Evolutionary conservation across 1,140 invertebrate species (phyloP), one percentile per base, ranked within the genome.

Genomic region (Globodera ellingtonae): DNA sequence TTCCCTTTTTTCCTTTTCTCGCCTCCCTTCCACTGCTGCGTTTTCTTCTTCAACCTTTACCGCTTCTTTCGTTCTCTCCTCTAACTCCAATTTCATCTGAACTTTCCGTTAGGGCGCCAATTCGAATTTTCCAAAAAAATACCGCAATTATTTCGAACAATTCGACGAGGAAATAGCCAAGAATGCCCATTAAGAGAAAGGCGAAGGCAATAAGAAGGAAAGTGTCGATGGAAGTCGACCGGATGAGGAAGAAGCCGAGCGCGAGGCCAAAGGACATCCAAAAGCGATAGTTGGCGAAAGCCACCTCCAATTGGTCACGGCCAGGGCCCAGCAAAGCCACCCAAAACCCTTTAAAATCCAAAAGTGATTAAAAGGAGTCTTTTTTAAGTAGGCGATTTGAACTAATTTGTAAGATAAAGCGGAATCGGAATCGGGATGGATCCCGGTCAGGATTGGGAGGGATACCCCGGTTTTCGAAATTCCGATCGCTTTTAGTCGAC

Each of bases 181-280:
- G 87, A 84, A 94, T 93, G 15, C 95, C 94, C 59, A 93, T 90
- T 7, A 94, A 90, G 0, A 97, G 91, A 9, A 95, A 92, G 13
- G 92, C 92, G 86, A 96, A 91, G 90, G 96, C 92, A 4, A 96
- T 93, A 89, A 95, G 95, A 5, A 97, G 92, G 91, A 96, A 97
- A 92, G 94, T 94, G 8, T 93, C 91, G 21, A 95, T 94, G 90
- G 94, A 96, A 5, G 96, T 91, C 83, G 94, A 93, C 4, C 94
- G 95, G 78, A 93, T 94, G 90, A 95, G 94, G 0, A 94, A 93
- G 86, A 96, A 97, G 7, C 95, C 95, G 9, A 97, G 92, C 1
- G 97, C 94, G 85, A 97, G 95, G 0, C 96, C 96, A 35, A 94
- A 92, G 62, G 94, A 95, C 90, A 98, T 95, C 94, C 96, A 96